These are phyloP conservation scores for Drosophila hamatofila DNA, from an alignment of 2,888 invertebrate species.

Conservation along the genomic window DNA sequence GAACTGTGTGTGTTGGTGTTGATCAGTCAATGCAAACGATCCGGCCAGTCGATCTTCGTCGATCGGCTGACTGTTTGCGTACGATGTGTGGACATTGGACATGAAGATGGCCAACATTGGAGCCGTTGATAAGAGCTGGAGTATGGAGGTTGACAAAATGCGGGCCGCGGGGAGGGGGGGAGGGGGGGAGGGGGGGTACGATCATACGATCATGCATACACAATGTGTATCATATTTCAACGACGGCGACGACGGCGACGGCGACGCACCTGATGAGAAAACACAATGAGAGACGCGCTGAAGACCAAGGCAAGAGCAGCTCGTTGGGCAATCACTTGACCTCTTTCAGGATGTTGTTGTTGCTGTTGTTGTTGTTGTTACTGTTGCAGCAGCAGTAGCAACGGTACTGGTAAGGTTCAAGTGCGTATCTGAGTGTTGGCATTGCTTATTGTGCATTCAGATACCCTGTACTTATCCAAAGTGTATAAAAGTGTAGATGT, in stretches of 20 bases:
- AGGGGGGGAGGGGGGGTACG: no score
- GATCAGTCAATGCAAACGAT: slow-evolving; percentile 39
- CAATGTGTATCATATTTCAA: slow-evolving; percentile 84
- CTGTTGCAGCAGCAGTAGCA: slow-evolving; percentile 33
- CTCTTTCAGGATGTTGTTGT: slow-evolving; percentile 84
- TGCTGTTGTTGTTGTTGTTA: slow-evolving; percentile 31
- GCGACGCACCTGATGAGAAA: slow-evolving; percentile 83
- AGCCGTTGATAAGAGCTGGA: slow-evolving; percentile 15
- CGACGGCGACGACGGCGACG: slow-evolving; percentile 32
- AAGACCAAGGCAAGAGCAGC: slow-evolving; percentile 28
- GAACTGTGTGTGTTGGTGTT: slow-evolving; percentile 14
- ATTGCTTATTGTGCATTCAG: slow-evolving; percentile 3
- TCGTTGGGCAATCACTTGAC: slow-evolving; percentile 80
- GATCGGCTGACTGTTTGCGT: slow-evolving; percentile 17
- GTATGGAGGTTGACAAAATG: slow-evolving; percentile 18
- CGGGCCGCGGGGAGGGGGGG: no score
- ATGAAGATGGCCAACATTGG: slow-evolving; percentile 28
- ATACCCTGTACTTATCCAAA: slow-evolving; percentile 34
- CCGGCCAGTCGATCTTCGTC: slow-evolving; percentile 16
- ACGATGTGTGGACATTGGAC: slow-evolving; percentile 41
- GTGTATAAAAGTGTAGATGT: not conserved
- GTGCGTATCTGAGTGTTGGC: slow-evolving; percentile 56
- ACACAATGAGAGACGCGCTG: slow-evolving; percentile 73
- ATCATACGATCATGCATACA: slow-evolving; percentile 79
- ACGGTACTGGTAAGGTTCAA: slow-evolving; percentile 69